Conservation (phyloP, 2,113 vertebrate species). For the Progne subis region DNA sequence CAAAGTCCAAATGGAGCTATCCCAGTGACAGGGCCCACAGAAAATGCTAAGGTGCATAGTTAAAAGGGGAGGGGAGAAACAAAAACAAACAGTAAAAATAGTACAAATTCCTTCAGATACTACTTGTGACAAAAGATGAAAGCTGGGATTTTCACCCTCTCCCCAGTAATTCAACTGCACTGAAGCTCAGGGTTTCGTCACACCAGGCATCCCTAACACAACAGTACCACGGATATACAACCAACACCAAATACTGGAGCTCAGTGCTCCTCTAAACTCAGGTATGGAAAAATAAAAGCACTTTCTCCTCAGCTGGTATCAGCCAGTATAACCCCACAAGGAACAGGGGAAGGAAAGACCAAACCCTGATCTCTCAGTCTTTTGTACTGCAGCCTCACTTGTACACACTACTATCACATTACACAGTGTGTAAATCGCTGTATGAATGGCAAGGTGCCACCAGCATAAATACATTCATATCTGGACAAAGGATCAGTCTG, state of each 20-base stretch:
- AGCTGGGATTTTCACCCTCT: conserved; percentile 25
- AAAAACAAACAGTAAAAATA: conserved; percentile 71
- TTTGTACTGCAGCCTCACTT: neutral
- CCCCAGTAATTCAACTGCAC: neutral
- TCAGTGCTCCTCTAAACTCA: neutral
- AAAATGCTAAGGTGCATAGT: conserved; percentile 54
- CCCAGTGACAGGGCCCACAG: conserved; percentile 27
- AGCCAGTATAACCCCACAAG: neutral
- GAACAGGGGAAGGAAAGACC: conserved; percentile 37
- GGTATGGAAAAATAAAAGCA: neutral
- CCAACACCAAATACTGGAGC: neutral
- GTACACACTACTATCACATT: neutral
- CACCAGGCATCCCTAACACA: neutral
- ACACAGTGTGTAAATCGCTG: neutral
- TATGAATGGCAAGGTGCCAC: conserved; percentile 49
- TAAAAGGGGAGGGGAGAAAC: conserved; percentile 66
- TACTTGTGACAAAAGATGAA: conserved; percentile 48
- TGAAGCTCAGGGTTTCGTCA: neutral
- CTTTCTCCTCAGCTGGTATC: neutral
- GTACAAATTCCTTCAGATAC: conserved; percentile 54
- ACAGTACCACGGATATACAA: accelerated
- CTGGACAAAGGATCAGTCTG: conserved; percentile 30
- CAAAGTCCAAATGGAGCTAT: conserved; percentile 49
- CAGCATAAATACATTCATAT: neutral
- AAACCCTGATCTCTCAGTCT: neutral